Base-by-base conservation (phyloP, 2,797 vertebrate species). In the Microcaecilia unicolor region DNA sequence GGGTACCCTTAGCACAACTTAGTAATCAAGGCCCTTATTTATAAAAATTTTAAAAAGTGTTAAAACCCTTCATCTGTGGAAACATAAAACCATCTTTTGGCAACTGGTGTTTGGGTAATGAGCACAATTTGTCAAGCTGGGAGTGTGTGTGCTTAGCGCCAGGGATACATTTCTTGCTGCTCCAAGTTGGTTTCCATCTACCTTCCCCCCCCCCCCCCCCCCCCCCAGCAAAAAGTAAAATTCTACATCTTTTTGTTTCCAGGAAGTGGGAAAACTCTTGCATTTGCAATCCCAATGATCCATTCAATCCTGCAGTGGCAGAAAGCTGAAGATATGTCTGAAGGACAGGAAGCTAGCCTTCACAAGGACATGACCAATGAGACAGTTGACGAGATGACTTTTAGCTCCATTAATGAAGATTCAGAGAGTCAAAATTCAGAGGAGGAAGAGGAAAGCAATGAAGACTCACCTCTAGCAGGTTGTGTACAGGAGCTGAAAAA, bases 231-330 rank as follows among this genome's bases (percentile, higher is more conserved):
- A 32, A 44, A 28, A 6, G 11, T 28, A 14, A 22, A 11, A 28
- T 29, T 37, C 31, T 6, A n/a, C 24, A 34, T 61, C 12, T 35
- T 44, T 58, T 17, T 40, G 46, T 58, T 47, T 47, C 41, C 60
- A 99, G 96, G 93, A 68, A 98, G 95, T 3, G 95, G 95, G 7
- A 99, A 99, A 72, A 99, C 95, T 0, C 73, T 97, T 35, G 91
- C 94, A 27, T 99, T 97, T 61, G 92, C 89, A 17, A 97, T 99
- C 64, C 96, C 96, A 3, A 88, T 99, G 85, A 93, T 99, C 61
- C 87, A 99, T 27, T 49, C 71, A 21, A 90, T 98, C 62, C 66
- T 98, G 47, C 84, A 91, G 58, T 93, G 92, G 93, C 72, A 85
- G 55, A 51, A 49, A 18, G 51, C 60, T 41, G 50, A 57, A 41